Conservation (phyloP, 1,140 invertebrate genomes). For the Episyrphus balteatus region DNA sequence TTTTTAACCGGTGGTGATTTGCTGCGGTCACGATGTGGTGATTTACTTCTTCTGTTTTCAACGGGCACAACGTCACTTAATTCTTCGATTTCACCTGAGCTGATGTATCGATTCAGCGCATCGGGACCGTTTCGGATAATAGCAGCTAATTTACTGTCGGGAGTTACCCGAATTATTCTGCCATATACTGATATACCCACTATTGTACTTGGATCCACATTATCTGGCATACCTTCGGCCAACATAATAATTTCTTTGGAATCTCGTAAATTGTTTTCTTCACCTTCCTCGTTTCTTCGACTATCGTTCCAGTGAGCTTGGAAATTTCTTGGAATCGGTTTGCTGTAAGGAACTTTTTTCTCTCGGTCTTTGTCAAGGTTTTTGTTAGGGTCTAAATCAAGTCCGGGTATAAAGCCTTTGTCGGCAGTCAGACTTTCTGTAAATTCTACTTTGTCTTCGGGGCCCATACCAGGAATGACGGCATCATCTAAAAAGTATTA, state of each 20-base stretch:
- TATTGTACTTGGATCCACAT: conserved; percentile 63
- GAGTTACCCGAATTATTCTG: conserved; percentile 62
- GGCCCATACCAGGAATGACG: conserved; percentile 77
- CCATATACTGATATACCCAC: conserved; percentile 55
- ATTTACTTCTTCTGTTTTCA: conserved; percentile 42
- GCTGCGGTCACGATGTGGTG: conserved; percentile 20
- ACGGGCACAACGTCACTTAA: conserved; percentile 58
- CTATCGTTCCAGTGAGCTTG: conserved; percentile 91
- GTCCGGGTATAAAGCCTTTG: conserved; percentile 64
- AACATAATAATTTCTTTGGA: conserved; percentile 51
- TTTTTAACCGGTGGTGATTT: conserved; percentile 24
- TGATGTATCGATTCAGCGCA: conserved; percentile 61
- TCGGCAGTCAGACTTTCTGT: conserved; percentile 41
- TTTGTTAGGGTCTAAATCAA: conserved; percentile 67
- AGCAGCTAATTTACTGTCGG: conserved; percentile 59
- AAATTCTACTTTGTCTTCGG: conserved; percentile 75
- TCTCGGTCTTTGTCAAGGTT: conserved; percentile 52
- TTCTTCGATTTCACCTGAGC: conserved; percentile 66
- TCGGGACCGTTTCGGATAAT: conserved; percentile 63
- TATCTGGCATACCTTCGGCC: conserved; percentile 41
- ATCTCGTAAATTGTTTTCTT: conserved; percentile 17
- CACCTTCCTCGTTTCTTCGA: conserved; percentile 37
- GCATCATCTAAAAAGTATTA: conserved; percentile 49
- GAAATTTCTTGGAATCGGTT: conserved; percentile 91
- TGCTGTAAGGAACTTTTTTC: conserved; percentile 84